Base-by-base conservation (phyloP, 1,140 invertebrate species). In the Saccostrea echinata region DNA sequence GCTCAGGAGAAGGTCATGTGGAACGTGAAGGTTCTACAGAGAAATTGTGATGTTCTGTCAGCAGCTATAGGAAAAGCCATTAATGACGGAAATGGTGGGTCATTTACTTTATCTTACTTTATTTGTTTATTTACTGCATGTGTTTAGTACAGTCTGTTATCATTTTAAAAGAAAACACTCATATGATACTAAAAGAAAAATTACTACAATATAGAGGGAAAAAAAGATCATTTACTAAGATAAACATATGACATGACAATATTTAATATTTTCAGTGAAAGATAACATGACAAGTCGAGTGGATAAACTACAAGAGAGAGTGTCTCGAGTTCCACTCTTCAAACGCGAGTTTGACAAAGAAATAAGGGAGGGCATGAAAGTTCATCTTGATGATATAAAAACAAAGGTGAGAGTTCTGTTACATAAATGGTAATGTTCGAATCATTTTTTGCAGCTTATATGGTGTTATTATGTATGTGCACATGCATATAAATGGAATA, bases 341-440 rank as follows among this genome's bases (percentile, higher is more conserved):
- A 83, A 24, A 27, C 18, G n/a, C 2, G 81, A 83, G 4, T 51
- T 83, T 83, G 3, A 83, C 43, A 83, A 83, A 83, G 81, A 83
- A 21, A 2, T 53, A 9, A 83, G 51, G 21, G 81, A 83, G 33
- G 30, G 52, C 24, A 18, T 83, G 12, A 83, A 53, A 51, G 51
- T 9, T 21, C 24, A 24, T 51, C 43, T 83, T 3, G 81, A 83
- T n/a, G 81, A 83, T 24, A 83, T 83, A n/a, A 51, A 83, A 33
- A 53, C 24, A 1, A 83, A 83, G 81, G 81, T 83, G 24, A 52
- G 21, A 24, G 13, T 18, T 18, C 18, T 43, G 9, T 43, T 43
- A 2, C 43, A 43, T 43, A n/a, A n/a, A n/a, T n/a, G n/a, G n/a
- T n/a, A n/a, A n/a, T n/a, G n/a, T n/a, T n/a, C n/a, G n/a, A n/a